Evolutionary conservation across 2,113 vertebrate genomes (phyloP).

Genomic region (Symphodus melops): DNA sequence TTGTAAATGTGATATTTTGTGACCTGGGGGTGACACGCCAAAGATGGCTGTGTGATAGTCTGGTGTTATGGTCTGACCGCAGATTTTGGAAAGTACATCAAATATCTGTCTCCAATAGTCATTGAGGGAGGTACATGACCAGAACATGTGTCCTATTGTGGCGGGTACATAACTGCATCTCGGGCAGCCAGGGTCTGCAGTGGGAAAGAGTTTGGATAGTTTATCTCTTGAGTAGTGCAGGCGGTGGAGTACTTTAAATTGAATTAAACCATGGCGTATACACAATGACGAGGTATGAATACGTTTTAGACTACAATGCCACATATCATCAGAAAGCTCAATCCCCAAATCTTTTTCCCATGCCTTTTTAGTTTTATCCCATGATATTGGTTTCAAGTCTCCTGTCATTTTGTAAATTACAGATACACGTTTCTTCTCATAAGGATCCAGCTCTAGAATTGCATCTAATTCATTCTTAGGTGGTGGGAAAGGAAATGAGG

Average conservation of each 20-base stretch:
- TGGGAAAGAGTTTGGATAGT: too few relatives aligned
- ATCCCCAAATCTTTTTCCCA: neutral
- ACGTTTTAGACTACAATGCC: neutral
- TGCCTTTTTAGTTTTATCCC: neutral
- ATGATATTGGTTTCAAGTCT: neutral
- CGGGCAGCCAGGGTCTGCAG: too few relatives aligned
- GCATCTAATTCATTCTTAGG: neutral
- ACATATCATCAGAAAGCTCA: neutral
- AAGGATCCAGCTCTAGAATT: neutral
- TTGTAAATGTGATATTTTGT: neutral
- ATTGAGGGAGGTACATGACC: neutral
- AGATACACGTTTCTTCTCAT: neutral
- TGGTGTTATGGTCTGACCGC: neutral
- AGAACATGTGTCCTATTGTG: neutral
- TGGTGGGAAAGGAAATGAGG: neutral
- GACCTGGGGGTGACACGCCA: neutral
- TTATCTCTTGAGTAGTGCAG: too few relatives aligned
- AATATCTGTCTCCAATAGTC: conserved; percentile 4
- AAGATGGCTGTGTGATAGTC: conserved; percentile 2
- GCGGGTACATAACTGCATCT: neutral
- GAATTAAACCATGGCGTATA: too few relatives aligned
- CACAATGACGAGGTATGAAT: too few relatives aligned
- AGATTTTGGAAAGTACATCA: neutral
- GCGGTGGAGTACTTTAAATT: too few relatives aligned
- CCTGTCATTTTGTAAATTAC: neutral